A percentile compares a stretch with the other conserved stretches of the same genome.
These are phyloP conservation scores for Lissonota sp. DNA, from an alignment of 2,888 invertebrate genomes.

Conservation along the genomic window DNA sequence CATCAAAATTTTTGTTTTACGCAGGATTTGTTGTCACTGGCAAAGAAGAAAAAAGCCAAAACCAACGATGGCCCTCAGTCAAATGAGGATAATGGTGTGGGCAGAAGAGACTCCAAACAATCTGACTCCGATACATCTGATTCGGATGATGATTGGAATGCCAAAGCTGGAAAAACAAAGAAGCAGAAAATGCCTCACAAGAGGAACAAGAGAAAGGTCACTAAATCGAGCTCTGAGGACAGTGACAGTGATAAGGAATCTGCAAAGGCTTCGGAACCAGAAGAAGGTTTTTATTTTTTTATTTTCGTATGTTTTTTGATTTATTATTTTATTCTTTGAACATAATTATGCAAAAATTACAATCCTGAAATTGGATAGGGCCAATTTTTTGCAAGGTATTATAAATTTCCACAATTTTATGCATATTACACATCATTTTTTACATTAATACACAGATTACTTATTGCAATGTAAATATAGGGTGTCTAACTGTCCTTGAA, in stretches of 20 bases:
- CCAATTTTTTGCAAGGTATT: no score
- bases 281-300: constrained; percentile 87
- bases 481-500: no score
- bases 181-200: constrained; percentile 83
- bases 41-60: constrained; percentile 90
- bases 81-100: constrained; percentile 76
- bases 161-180: constrained; percentile 81
- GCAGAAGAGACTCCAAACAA: constrained; percentile 77
- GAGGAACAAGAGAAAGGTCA: constrained; percentile 83
- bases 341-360: no score
- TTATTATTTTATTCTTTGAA: no score
- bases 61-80: constrained; percentile 81
- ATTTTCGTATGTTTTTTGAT: no score
- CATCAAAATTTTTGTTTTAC: constrained; percentile 31
- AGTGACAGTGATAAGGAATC: constrained; percentile 83
- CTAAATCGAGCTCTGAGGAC: constrained; percentile 83
- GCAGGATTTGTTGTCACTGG: constrained; percentile 92
- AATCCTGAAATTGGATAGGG: no score
- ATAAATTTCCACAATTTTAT: no score
- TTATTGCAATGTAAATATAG: no score
- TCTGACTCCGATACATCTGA: constrained; percentile 85
- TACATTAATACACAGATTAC: no score
- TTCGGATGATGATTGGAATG: constrained; percentile 85
- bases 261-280: constrained; percentile 90
- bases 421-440: no score